phyloP scores from a whole-genome alignment of 2,113 vertebrate species.

The Hippocampus mohnikei region DNA sequence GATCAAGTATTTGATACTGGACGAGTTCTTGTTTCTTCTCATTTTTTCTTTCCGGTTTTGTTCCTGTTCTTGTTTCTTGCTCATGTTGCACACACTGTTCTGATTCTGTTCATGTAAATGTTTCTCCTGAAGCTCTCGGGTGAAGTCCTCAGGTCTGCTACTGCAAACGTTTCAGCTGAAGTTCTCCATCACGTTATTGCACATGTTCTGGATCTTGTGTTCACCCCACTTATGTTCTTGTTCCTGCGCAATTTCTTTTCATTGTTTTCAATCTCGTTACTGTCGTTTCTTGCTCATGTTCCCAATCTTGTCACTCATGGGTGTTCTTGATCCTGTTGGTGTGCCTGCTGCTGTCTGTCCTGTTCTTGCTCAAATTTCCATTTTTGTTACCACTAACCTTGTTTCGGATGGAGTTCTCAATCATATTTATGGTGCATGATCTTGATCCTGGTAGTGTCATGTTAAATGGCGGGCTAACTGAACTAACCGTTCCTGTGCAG shows the following conservation, averaged over 20 bases:
- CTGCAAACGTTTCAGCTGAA: not conserved
- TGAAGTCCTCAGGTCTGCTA: too few species aligned
- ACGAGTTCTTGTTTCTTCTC: too few species aligned
- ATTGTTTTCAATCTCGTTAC: too few species aligned
- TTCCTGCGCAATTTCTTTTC: not conserved
- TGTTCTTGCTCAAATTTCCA: not conserved
- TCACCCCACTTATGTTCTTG: not conserved
- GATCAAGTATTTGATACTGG: too few species aligned
- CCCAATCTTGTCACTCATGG: not conserved
- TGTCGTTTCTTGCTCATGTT: not conserved
- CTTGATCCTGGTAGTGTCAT: not conserved
- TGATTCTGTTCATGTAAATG: too few species aligned
- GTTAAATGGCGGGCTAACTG: not conserved
- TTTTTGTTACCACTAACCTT: not conserved
- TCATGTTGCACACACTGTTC: too few species aligned
- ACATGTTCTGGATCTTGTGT: not conserved
- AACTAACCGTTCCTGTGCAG: constrained; percentile 55
- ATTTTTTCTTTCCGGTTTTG: too few species aligned
- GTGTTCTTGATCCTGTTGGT: not conserved
- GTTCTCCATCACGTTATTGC: not conserved
- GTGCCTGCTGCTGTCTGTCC: not conserved
- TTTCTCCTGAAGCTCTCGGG: too few species aligned
- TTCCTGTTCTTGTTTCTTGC: too few species aligned
- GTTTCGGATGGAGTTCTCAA: not conserved
- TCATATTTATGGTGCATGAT: not conserved